phyloP scores from a whole-genome alignment of 2,113 vertebrate species.

The Prietella phreatophila region DNA sequence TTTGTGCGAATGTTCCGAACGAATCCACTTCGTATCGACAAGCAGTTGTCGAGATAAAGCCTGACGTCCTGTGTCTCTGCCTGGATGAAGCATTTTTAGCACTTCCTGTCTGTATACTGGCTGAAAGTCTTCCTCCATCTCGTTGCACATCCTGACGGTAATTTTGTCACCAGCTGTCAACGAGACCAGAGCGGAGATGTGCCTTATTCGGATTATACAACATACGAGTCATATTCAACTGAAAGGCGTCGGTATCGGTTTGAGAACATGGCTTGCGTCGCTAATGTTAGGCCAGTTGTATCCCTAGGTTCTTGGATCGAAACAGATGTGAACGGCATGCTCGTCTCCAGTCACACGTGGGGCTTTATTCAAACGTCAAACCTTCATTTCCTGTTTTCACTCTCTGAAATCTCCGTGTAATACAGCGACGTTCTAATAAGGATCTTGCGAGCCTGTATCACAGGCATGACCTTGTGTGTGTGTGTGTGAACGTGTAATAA shows the following conservation, averaged over 20 bases:
- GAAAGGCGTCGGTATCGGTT: neutral
- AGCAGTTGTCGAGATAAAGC: too few relatives aligned
- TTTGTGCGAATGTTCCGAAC: neutral
- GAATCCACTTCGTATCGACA: neutral
- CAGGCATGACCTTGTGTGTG: neutral
- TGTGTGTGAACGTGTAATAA: neutral
- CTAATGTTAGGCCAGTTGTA: neutral
- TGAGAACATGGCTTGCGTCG: neutral
- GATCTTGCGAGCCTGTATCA: neutral
- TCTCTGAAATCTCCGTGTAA: neutral
- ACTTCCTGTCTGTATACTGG: conserved; percentile 14
- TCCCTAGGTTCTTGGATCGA: neutral
- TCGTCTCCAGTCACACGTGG: neutral
- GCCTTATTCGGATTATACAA: neutral
- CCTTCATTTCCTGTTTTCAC: conserved; percentile 5
- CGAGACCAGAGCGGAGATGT: neutral
- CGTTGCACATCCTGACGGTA: neutral
- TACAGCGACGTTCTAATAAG: neutral
- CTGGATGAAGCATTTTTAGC: neutral
- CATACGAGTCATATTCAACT: neutral
- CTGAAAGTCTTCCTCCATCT: neutral
- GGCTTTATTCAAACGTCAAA: neutral
- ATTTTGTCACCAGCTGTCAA: neutral
- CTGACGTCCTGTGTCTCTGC: too few relatives aligned
- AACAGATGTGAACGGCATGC: neutral